These are phyloP conservation scores for Tanaodytes sp. DNA, from an alignment of 2,888 invertebrate species.

Conservation along the genomic window DNA sequence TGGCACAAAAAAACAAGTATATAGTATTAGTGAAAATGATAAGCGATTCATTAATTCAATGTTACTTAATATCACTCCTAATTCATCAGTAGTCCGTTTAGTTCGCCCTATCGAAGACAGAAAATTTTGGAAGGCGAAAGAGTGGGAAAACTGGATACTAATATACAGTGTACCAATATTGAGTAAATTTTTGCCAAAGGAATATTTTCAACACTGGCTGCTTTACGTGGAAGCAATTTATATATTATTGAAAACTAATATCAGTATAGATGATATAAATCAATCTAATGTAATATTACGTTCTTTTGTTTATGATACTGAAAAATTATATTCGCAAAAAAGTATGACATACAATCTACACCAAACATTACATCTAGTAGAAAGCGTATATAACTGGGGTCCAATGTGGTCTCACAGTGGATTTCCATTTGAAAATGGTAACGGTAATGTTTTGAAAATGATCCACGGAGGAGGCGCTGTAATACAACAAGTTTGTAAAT, in stretches of 20 bases:
- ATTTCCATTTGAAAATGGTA: conserved; percentile 12
- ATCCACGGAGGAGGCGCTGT: background rate
- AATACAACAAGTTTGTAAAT: conserved; percentile 1
- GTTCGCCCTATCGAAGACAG: background rate
- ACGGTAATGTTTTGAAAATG: conserved; percentile 1
- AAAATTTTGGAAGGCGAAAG: conserved; percentile 7
- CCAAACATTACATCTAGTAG: background rate
- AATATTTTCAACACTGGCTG: conserved; percentile 5
- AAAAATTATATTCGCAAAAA: background rate
- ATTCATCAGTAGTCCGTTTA: background rate
- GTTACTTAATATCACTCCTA: background rate
- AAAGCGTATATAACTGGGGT: too few relatives aligned
- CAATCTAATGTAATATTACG: background rate
- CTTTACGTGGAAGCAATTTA: background rate
- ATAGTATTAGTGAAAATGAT: too few relatives aligned
- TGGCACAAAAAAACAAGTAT: too few relatives aligned
- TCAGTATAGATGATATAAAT: background rate
- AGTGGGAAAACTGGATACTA: too few relatives aligned
- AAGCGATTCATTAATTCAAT: too few relatives aligned
- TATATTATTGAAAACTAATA: conserved; percentile 1
- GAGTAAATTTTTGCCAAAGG: background rate
- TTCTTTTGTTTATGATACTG: background rate
- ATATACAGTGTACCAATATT: conserved; percentile 4
- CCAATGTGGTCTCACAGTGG: conserved; percentile 4
- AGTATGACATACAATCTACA: conserved; percentile 1